A percentile compares a stretch with the other conserved stretches of the same genome.
These are phyloP conservation scores for Sinocyclocheilus anophthalmus DNA, from an alignment of 2,113 vertebrate species.

Conservation along the genomic window DNA sequence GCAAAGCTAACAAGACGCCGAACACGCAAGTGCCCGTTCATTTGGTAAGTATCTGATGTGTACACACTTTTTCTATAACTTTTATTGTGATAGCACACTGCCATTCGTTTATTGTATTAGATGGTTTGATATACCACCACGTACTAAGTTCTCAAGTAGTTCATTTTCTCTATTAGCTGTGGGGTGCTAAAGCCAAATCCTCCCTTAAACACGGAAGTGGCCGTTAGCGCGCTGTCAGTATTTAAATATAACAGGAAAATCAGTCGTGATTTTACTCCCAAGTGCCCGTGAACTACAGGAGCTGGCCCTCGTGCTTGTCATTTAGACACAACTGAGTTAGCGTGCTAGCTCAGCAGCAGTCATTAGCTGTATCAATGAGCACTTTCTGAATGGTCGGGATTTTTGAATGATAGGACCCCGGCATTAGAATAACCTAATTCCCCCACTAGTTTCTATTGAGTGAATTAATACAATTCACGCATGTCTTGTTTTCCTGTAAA, in stretches of 20 bases:
- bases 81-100: not conserved
- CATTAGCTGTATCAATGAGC: not conserved
- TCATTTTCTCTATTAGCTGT: not conserved
- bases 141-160: not conserved
- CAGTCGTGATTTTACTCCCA: not conserved
- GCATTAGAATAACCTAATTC: not conserved
- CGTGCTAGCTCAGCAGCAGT: constrained; percentile 2
- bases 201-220: constrained; percentile 15
- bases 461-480: not conserved
- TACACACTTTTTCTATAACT: not conserved
- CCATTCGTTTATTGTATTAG: not conserved
- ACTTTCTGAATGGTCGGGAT: not conserved
- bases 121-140: not conserved
- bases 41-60: constrained; percentile 24
- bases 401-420: not conserved
- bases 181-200: constrained; percentile 14
- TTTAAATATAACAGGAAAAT: constrained; percentile 15
- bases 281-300: not conserved
- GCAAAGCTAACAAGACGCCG: constrained; percentile 29
- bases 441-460: not conserved
- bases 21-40: not conserved
- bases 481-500: not conserved
- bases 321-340: not conserved
- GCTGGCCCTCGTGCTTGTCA: not conserved
- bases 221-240: not conserved